Evolutionary conservation across 2,888 invertebrate genomes (phyloP), one percentile per base, ranked within the genome.

Genomic region (Drosophila multiciliata): DNA sequence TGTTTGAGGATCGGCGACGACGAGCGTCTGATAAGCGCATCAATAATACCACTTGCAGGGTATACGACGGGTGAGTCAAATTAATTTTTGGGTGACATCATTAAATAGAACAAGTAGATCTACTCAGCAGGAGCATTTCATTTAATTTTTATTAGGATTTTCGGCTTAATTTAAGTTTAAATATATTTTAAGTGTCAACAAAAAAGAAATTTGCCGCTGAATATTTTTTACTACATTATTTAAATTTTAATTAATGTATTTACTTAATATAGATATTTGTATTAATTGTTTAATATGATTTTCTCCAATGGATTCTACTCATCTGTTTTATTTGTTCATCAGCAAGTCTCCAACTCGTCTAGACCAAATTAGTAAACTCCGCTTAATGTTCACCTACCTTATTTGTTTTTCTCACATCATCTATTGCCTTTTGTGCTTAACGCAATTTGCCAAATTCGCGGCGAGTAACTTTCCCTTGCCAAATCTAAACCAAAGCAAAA

Each of bases 1-100:
- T 98, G 84, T 98, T 98, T 93, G 99, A 99, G 94, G 99, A 99
- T 93, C 95, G 98, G 63, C 94, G 99, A 71, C 94, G 99, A 90
- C 96, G 97, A 90, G 95, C 95, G 50, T 98, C 98, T 65, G 99
- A 99, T 93, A 97, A 97, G 91, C 95, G 98, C 89, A 98, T 99
- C 87, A 99, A 99, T 93, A 97, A 97, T 92, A 96, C 97, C 54
- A 97, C 96, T 58, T 98, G 98, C 93, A 95, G 98, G 92, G 97
- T 98, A 66, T 99, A 97, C 94, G 96, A 96, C 93, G 96, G 97
- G 98, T 98, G 93, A 95, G 95, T 94, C 8, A 1, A 4, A 15
- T 15, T 15, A 3, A 7, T 15, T 45, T 45, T 2, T 23, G 23
- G 20, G 7, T 45, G 20, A 3, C 20, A 20, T 20, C 15, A 20